These are phyloP conservation scores for Rhinolophus ferrumequinum DNA, from an alignment of 2,113 vertebrate species.

Conservation along the genomic window DNA sequence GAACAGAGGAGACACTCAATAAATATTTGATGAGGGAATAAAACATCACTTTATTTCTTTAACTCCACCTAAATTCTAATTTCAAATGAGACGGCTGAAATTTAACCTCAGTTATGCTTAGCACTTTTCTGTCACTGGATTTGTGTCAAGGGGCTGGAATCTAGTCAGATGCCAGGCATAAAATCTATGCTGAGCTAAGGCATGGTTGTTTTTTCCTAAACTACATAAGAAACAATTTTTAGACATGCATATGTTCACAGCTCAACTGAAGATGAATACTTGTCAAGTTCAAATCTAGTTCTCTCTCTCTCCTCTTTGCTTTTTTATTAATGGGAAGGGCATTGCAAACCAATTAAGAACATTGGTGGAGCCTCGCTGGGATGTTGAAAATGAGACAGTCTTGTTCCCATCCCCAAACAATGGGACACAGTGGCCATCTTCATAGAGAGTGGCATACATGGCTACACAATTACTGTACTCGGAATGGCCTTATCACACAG, in stretches of 20 bases:
- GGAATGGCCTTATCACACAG: background rate
- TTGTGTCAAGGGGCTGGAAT: background rate
- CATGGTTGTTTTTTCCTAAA: background rate
- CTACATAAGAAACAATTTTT: background rate
- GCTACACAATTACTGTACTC: background rate
- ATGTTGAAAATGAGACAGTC: background rate
- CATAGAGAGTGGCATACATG: fast-evolving
- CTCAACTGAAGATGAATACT: background rate
- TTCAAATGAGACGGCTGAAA: background rate
- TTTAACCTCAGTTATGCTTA: background rate
- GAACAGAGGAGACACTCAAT: background rate
- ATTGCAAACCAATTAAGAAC: background rate
- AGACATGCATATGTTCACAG: background rate
- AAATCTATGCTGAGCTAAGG: background rate
- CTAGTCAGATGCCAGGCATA: background rate
- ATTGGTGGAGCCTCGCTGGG: fast-evolving
- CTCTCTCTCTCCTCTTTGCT: background rate
- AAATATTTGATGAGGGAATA: background rate
- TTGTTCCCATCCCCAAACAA: background rate
- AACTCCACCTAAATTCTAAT: background rate
- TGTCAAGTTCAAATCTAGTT: background rate
- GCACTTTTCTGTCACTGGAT: background rate
- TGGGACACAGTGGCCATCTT: background rate
- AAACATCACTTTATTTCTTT: background rate
- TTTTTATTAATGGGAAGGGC: background rate